Conservation (phyloP, 2,888 invertebrate genomes). For the Opisthograptis luteolata region DNA sequence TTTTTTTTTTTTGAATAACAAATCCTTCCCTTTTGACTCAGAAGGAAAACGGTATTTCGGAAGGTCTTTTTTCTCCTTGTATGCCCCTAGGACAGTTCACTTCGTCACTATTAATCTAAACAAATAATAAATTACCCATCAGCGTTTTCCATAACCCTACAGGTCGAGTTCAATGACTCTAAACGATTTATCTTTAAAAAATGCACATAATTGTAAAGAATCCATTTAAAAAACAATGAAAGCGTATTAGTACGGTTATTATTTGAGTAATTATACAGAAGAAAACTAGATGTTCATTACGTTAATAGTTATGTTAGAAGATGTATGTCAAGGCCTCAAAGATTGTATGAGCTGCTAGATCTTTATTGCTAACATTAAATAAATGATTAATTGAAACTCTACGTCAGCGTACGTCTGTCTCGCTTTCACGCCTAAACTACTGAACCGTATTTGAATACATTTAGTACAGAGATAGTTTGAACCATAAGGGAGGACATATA, state of each 20-base stretch:
- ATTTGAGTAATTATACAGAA: slow-evolving; percentile 20
- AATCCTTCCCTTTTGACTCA: too few species aligned
- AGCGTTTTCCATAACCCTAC: not conserved
- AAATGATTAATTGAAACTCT: not conserved
- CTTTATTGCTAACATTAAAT: not conserved
- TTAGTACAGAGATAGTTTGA: too few species aligned
- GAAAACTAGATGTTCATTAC: slow-evolving; percentile 20
- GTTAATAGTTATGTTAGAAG: slow-evolving; percentile 20
- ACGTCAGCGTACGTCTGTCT: too few species aligned
- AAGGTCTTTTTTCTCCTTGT: too few species aligned
- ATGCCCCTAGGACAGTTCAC: too few species aligned
- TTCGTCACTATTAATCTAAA: slow-evolving; percentile 5
- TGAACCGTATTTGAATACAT: not conserved
- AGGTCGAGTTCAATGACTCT: slow-evolving; percentile 24
- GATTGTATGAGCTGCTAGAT: not conserved
- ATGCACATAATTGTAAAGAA: slow-evolving; percentile 18
- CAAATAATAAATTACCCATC: not conserved
- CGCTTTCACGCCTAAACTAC: too few species aligned
- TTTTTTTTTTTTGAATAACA: too few species aligned
- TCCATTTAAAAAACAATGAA: slow-evolving; percentile 21
- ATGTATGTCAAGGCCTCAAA: slow-evolving; percentile 19
- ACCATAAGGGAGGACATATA: too few species aligned
- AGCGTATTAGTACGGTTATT: slow-evolving; percentile 13
- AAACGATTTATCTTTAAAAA: slow-evolving; percentile 13
- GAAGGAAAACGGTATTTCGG: too few species aligned